Percentiles rank a stretch among this genome's conserved stretches.
These are phyloP conservation scores for Gephyroberyx darwinii DNA, from an alignment of 2,797 vertebrate species.

Conservation along the genomic window DNA sequence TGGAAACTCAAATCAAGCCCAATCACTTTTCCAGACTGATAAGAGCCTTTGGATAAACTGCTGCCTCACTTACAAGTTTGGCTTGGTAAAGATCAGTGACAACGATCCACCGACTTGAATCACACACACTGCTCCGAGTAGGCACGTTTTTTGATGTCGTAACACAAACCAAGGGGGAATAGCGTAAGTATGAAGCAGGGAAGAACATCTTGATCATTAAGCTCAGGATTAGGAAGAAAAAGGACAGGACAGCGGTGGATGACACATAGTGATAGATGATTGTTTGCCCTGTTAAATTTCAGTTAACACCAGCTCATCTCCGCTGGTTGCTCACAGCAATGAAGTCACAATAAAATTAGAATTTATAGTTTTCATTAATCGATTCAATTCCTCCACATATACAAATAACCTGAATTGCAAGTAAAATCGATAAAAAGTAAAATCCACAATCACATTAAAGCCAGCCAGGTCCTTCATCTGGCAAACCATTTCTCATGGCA, in stretches of 20 bases:
- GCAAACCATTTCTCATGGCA: slow-evolving; percentile 17
- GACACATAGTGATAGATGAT: slow-evolving; percentile 30
- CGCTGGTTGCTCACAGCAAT: slow-evolving; percentile 5
- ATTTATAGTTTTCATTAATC: slow-evolving; percentile 24
- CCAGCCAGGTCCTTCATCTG: slow-evolving; percentile 28
- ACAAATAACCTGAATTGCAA: slow-evolving; percentile 58
- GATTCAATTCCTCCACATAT: slow-evolving; percentile 36
- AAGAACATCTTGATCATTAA: slow-evolving; percentile 4
- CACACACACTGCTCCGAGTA: slow-evolving; percentile 39
- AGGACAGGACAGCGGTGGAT: slow-evolving; percentile 30
- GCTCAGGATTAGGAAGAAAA: not conserved
- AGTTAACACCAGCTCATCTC: slow-evolving; percentile 20
- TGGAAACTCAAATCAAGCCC: slow-evolving; percentile 17
- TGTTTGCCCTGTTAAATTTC: slow-evolving; percentile 47
- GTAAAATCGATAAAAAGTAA: slow-evolving; percentile 43
- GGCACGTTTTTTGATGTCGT: slow-evolving; percentile 59
- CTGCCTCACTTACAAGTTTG: slow-evolving; percentile 13
- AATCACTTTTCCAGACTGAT: slow-evolving; percentile 5
- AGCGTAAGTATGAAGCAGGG: slow-evolving; percentile 1
- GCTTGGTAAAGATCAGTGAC: slow-evolving; percentile 13
- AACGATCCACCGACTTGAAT: slow-evolving; percentile 29
- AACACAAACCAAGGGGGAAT: slow-evolving; percentile 25
- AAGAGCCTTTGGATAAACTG: slow-evolving; percentile 13
- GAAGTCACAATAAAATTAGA: slow-evolving; percentile 38
- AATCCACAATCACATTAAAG: slow-evolving; percentile 54